Conservation (phyloP, 2,113 vertebrate species). For the Propithecus coquereli region DNA sequence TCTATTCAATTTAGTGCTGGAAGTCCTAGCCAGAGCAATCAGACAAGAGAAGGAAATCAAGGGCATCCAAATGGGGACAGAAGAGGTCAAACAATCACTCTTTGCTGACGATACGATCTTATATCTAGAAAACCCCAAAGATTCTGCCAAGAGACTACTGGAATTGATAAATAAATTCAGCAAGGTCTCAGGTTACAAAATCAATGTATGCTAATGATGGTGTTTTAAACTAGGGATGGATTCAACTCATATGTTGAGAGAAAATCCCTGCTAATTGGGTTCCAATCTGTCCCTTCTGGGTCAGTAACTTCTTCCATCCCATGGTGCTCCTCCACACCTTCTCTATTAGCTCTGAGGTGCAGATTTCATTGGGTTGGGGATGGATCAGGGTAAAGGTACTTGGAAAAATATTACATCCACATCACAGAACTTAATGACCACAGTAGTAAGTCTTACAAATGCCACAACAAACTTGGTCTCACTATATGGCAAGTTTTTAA, state of each 20-base stretch:
- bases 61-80: too few relatives aligned
- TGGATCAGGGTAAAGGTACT: neutral
- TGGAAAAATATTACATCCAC: neutral
- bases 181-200: too few relatives aligned
- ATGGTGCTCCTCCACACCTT: neutral
- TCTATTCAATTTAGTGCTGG: too few relatives aligned
- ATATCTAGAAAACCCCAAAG: too few relatives aligned
- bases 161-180: too few relatives aligned
- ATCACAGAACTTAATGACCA: neutral
- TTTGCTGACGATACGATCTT: too few relatives aligned
- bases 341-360: neutral
- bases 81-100: too few relatives aligned
- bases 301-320: neutral
- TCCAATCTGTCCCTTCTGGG: neutral
- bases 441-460: neutral
- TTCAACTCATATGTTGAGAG: neutral
- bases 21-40: too few relatives aligned
- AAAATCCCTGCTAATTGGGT: neutral
- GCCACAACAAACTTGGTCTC: neutral
- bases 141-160: too few relatives aligned
- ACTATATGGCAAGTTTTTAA: neutral
- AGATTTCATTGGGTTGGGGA: too few relatives aligned
- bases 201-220: too few relatives aligned
- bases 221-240: neutral
- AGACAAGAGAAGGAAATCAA: too few relatives aligned